These are phyloP conservation scores for Plagiodera versicolora DNA, from an alignment of 2,888 invertebrate genomes.

Conservation along the genomic window DNA sequence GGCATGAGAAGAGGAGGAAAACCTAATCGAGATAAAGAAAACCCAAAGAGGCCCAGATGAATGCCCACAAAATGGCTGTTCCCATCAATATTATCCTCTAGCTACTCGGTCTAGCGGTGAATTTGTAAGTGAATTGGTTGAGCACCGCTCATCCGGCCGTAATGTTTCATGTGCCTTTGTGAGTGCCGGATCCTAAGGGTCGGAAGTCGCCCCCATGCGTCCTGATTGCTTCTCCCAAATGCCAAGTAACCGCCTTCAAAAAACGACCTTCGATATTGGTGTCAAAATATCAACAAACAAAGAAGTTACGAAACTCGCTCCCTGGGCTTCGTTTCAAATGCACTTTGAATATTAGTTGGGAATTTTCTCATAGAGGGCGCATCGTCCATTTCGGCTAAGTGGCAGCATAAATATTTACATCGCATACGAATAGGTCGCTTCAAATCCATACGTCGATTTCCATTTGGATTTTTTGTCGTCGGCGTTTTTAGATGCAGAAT, in stretches of 20 bases:
- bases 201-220: conserved; percentile 35
- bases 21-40: no score
- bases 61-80: no score
- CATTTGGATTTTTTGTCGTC: conserved; percentile 17
- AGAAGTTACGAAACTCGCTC: no score
- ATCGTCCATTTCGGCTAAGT: conserved; percentile 19
- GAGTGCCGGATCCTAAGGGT: conserved; percentile 37
- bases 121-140: conserved; percentile 34
- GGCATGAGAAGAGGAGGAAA: no score
- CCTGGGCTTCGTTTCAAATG: no score
- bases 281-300: no score
- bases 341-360: not conserved
- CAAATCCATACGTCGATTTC: conserved; percentile 7
- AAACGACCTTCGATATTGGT: no score
- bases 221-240: not conserved
- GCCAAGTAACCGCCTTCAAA: no score
- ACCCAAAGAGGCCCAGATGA: no score
- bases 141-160: conserved; percentile 38
- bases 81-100: no score
- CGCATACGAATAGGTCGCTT: conserved; percentile 9
- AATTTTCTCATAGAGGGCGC: not conserved
- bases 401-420: conserved; percentile 2
- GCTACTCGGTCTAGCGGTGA: not conserved
- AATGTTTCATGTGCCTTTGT: conserved; percentile 43
- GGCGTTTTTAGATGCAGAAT: conserved; percentile 18